Base-by-base conservation (phyloP, 2,888 invertebrate species). In the Drosophila birchii region DNA sequence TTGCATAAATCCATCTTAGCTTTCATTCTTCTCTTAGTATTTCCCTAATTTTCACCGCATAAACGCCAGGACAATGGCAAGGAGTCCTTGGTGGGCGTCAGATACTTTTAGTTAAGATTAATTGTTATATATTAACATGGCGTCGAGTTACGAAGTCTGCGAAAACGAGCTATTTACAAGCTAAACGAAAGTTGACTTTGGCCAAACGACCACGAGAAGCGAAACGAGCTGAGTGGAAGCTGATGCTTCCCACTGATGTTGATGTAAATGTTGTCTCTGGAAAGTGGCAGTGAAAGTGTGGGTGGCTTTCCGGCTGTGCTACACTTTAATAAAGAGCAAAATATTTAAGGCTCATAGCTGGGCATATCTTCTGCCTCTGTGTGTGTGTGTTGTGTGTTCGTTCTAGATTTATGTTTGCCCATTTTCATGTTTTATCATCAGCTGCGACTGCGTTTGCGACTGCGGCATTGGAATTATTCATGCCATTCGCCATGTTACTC, bases 141-240 rank as follows among this genome's bases (percentile, higher is more conserved):
- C 90, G 89, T 87, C 83, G 90, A 90, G 89, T 86, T 86, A 84
- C 86, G 76, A 89, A 90, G 86, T 86, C 89, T 89, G 88, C 79
- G 79, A 81, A 87, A 89, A 90, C 87, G 89, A 90, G 90, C 89
- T 89, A 91, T 90, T 90, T 87, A 87, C 90, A 87, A 91, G 91
- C 91, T 91, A 90, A 91, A 82, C 90, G 90, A 91, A 90, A 90
- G 86, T 89, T 81, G 86, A 86, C 80, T 90, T 91, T 90, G 79
- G 76, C 70, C 71, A 76, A 81, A 85, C 78, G 78, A 85, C 80
- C 76, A 64, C 41, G 59, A 29, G 45, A 70, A 58, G 54, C 58
- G 58, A 54, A 62, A 68, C 57, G 77, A 74, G 55, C 34, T 55
- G 68, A 58, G 57, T 55, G 76, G 58, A 68, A 69, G 59, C 59